Base-by-base conservation (phyloP, 2,888 invertebrate genomes). In the Alsophila aescularia region DNA sequence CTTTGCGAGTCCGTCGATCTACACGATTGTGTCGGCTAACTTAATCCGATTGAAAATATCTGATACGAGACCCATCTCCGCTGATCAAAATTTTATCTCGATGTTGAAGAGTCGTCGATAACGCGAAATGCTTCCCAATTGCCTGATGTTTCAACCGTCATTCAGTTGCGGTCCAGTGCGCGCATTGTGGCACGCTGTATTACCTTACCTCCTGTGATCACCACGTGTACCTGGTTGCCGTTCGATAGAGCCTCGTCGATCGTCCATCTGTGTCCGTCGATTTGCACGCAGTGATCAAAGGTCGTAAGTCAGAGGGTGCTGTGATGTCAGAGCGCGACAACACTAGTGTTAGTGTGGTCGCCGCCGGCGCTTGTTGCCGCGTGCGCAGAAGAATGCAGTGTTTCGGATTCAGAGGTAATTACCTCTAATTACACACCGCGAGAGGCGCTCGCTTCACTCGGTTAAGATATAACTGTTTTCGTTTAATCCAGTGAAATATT, bases 381-480 rank as follows among this genome's bases (percentile, higher is more conserved):
- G 83, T 86, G 82, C 90, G 90, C 63, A 72, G 89, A 37, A 89
- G 82, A 68, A 90, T 91, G 87, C 90, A 88, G 82, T 91, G 91
- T 73, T 91, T 91, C 65, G 90, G 90, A 77, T 84, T 90, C 73
- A 79, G 86, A 74, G 90, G 90, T 91, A 86, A 82, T 68, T 64
- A 58, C 58, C 55, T 66, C 60, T 63, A 70, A 70, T 69, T 68
- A 62, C 64, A 64, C 50, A 36, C 35, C 54, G 59, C 58, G 54
- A 59, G 41, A 58, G 51, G 52, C 45, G 58, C 54, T 41, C 45
- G 45, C 54, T 35, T 48, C 18, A 50, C 45, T 37, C 24, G 34
- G 32, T 44, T 43, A 34, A 40, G 29, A 39, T 39, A 21, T 27
- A 34, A 24, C 24, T 13, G 32, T 44, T 21, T 31, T 34, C 10